Evolutionary conservation across 37 sponge, comb jelly and placozoan genomes (phyloP).

Genomic region (Spongilla lacustris): DNA sequence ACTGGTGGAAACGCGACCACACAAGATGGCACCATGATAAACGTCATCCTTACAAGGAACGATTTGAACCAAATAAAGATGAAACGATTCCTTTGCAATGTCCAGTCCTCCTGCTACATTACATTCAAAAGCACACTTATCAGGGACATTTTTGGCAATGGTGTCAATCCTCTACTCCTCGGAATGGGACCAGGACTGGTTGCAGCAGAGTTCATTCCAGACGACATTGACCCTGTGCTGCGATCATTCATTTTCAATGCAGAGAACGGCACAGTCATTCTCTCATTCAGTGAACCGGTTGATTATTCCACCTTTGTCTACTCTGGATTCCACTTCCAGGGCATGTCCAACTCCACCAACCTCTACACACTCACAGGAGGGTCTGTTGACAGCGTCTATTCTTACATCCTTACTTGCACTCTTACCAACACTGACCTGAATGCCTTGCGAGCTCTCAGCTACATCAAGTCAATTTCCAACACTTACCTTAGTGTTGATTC

Average conservation of each 20-base stretch:
- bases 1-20: slow-evolving; percentile 47
- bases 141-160: slow-evolving; percentile 65
- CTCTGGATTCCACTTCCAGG: slow-evolving; percentile 73
- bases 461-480: slow-evolving; percentile 48
- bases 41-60: slow-evolving; percentile 37
- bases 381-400: slow-evolving; percentile 6
- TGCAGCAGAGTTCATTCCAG: slow-evolving; percentile 64
- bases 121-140: slow-evolving; percentile 68
- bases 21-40: slow-evolving; percentile 43
- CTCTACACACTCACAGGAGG: slow-evolving; percentile 78
- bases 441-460: slow-evolving; percentile 49
- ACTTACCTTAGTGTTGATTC: slow-evolving; percentile 78
- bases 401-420: slow-evolving; percentile 59
- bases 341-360: slow-evolving; percentile 35
- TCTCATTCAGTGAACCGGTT: slow-evolving; percentile 86
- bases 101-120: slow-evolving; percentile 84
- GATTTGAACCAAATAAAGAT: slow-evolving; percentile 76
- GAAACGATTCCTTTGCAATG: slow-evolving; percentile 52
- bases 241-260: slow-evolving; percentile 57
- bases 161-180: slow-evolving; percentile 35
- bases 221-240: slow-evolving; percentile 55
- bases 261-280: slow-evolving; percentile 43
- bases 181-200: slow-evolving; percentile 73
- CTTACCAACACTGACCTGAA: slow-evolving; percentile 60
- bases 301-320: slow-evolving; percentile 56